Evolutionary conservation across 2,797 vertebrate genomes (phyloP).

Genomic region (Hafferia zeledoni): DNA sequence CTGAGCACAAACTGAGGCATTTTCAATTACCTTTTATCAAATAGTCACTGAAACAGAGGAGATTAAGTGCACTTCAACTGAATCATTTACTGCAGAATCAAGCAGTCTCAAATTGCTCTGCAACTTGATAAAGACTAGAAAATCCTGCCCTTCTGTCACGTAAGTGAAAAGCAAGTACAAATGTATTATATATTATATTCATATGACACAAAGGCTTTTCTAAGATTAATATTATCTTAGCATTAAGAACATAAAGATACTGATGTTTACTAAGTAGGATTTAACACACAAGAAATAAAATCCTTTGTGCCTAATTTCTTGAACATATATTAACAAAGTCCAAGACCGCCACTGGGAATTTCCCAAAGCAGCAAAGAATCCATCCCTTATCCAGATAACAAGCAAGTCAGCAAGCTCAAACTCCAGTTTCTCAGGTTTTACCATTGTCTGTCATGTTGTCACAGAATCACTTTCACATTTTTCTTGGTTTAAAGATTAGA

Average conservation of each 20-base stretch:
- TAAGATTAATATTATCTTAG: slow-evolving; percentile 50
- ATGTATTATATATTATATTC: neutral
- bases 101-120: slow-evolving; percentile 17
- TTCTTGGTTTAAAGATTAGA: neutral
- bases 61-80: slow-evolving; percentile 54
- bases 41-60: slow-evolving; percentile 32
- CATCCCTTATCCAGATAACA: neutral
- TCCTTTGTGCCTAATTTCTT: slow-evolving; percentile 23
- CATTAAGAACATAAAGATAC: slow-evolving; percentile 35
- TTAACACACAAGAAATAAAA: slow-evolving; percentile 49
- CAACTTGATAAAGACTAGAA: slow-evolving; percentile 41
- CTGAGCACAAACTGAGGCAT: slow-evolving; percentile 5
- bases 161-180: slow-evolving; percentile 19
- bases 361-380: slow-evolving; percentile 3
- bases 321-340: neutral
- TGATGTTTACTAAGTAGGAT: slow-evolving; percentile 37
- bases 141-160: neutral
- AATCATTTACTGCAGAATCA: slow-evolving; percentile 19
- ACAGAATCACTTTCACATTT: neutral
- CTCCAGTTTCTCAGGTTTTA: neutral
- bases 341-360: slow-evolving; percentile 4
- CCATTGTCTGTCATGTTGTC: neutral
- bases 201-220: neutral
- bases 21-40: slow-evolving; percentile 56
- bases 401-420: neutral